Evolutionary conservation across 53 echinoderm and acorn worm genomes (phyloP).

Genomic region (Zoroaster sp.): DNA sequence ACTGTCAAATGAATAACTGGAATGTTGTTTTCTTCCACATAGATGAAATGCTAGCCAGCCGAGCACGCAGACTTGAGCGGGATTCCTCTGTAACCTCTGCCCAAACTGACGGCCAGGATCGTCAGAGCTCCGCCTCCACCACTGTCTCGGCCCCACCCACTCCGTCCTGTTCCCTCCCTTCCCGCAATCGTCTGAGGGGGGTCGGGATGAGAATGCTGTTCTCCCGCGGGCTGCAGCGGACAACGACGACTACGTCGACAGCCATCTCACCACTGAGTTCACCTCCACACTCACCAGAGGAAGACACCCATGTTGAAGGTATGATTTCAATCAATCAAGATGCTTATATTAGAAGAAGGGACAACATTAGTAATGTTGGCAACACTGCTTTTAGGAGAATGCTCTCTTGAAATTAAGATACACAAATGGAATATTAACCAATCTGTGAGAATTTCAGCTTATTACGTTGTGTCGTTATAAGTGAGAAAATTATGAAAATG

Average conservation of each 20-base stretch:
- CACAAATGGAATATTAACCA: too few species aligned
- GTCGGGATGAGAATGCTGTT: constrained; percentile 30
- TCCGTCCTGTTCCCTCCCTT: constrained; percentile 67
- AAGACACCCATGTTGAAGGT: constrained; percentile 24
- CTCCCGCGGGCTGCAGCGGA: constrained; percentile 56
- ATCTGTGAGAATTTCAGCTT: too few species aligned
- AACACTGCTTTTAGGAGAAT: too few species aligned
- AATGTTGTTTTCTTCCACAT: not conserved
- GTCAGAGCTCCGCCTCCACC: constrained; percentile 46
- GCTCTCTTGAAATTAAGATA: too few species aligned
- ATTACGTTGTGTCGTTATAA: too few species aligned
- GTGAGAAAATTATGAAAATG: too few species aligned
- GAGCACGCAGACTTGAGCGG: constrained; percentile 24
- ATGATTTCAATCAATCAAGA: not conserved
- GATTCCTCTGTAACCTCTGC: not conserved
- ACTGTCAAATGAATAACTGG: too few species aligned
- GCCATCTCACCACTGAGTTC: constrained; percentile 68
- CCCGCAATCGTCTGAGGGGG: constrained; percentile 51
- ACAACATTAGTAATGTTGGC: too few species aligned
- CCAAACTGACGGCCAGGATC: constrained; percentile 23
- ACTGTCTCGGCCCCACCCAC: constrained; percentile 88
- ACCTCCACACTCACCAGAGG: constrained; percentile 78
- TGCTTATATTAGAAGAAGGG: too few species aligned
- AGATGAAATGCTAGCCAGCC: constrained; percentile 34
- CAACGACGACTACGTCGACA: constrained; percentile 34